Percentiles rank a stretch among this genome's conserved stretches.
phyloP scores from a whole-genome alignment of 2,113 vertebrate species.

The Motacilla tschutschensis region DNA sequence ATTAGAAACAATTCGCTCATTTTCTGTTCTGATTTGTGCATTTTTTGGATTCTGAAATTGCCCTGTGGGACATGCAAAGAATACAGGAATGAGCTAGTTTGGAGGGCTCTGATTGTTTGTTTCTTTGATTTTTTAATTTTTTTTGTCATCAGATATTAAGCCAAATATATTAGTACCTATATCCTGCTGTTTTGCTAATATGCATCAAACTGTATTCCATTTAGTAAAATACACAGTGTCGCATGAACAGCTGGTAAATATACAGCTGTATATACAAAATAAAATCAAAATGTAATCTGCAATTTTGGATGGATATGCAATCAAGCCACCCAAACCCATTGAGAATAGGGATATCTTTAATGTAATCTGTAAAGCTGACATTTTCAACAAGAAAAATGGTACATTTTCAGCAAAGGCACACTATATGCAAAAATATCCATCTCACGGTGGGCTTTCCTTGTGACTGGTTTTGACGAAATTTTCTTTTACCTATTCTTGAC shows the following conservation, averaged over 20 bases:
- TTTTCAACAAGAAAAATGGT: neutral
- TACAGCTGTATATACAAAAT: neutral
- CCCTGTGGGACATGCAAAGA: neutral
- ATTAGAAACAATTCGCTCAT: neutral
- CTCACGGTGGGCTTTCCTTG: accelerated
- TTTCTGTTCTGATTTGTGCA: neutral
- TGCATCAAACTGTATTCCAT: neutral
- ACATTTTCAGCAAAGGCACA: neutral
- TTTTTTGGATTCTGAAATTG: neutral
- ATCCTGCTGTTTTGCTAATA: neutral
- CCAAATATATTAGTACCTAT: neutral
- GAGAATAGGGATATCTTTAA: neutral
- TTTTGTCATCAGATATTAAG: neutral
- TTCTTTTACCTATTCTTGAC: neutral
- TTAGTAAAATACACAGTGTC: neutral
- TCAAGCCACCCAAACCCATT: neutral
- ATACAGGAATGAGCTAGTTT: neutral
- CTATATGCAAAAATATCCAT: neutral
- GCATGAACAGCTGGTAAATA: neutral
- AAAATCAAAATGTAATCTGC: neutral
- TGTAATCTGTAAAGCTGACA: neutral
- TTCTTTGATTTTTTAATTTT: neutral
- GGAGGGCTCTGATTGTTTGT: neutral
- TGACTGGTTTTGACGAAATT: neutral
- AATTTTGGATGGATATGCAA: neutral